Percentiles rank a stretch among this genome's conserved stretches.
These are phyloP conservation scores for Oryzias woworae DNA, from an alignment of 2,113 vertebrate genomes.

Conservation along the genomic window DNA sequence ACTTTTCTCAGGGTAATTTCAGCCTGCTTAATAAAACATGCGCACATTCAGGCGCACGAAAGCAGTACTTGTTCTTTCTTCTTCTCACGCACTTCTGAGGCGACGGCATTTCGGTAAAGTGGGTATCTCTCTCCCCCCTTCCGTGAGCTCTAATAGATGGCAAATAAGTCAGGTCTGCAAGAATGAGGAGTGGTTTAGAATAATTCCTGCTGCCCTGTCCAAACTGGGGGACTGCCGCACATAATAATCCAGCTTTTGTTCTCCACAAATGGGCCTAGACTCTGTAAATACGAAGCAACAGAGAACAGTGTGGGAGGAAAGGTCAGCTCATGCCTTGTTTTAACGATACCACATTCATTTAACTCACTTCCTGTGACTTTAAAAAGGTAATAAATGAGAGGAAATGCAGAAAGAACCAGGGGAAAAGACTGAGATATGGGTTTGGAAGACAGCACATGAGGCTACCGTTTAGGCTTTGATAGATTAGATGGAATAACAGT, in stretches of 20 bases:
- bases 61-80: slow-evolving; percentile 31
- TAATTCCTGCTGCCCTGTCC: slow-evolving; percentile 61
- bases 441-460: slow-evolving; percentile 2
- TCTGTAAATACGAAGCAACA: slow-evolving; percentile 54
- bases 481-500: slow-evolving; percentile 7
- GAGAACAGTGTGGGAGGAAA: slow-evolving; percentile 55
- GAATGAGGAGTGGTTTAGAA: slow-evolving; percentile 65
- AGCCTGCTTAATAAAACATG: slow-evolving; percentile 55
- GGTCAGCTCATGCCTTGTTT: slow-evolving; percentile 75
- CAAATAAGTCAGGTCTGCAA: slow-evolving; percentile 43
- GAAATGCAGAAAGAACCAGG: slow-evolving; percentile 66
- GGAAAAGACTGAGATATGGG: slow-evolving; percentile 24
- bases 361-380: slow-evolving; percentile 86
- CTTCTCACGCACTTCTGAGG: slow-evolving; percentile 65
- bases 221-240: slow-evolving; percentile 53
- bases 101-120: slow-evolving; percentile 36
- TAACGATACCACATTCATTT: slow-evolving; percentile 85
- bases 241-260: slow-evolving; percentile 75
- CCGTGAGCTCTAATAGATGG: slow-evolving; percentile 42
- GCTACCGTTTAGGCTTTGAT: slow-evolving; percentile 2
- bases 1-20: slow-evolving; percentile 65
- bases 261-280: slow-evolving; percentile 66
- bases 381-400: slow-evolving; percentile 78
- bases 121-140: slow-evolving; percentile 26
- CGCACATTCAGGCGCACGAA: slow-evolving; percentile 44